Percentiles rank a stretch among this genome's conserved stretches.
These are phyloP conservation scores for Anhinga anhinga DNA, from an alignment of 2,113 vertebrate species.

Conservation along the genomic window DNA sequence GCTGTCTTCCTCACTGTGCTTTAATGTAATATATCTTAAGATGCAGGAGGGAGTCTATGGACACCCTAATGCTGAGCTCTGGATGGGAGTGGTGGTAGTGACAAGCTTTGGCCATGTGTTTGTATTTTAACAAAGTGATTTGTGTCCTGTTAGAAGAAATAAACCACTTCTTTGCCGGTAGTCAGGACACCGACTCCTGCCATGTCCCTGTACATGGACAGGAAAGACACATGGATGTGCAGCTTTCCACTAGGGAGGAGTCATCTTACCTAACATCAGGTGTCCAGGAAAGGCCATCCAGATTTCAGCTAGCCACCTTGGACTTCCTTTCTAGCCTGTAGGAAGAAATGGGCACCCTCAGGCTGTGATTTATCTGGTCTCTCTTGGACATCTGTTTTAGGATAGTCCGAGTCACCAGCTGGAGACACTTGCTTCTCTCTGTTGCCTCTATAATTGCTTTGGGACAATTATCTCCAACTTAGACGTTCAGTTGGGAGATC, in stretches of 20 bases:
- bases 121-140: not conserved
- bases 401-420: not conserved
- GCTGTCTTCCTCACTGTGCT: not conserved
- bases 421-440: not conserved
- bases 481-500: not conserved
- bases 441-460: not conserved
- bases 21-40: not conserved
- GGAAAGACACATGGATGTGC: not conserved
- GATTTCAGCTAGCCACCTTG: not conserved
- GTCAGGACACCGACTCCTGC: not conserved
- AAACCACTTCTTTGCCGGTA: fast-evolving
- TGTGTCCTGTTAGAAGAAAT: not conserved
- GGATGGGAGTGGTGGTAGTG: not conserved
- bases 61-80: not conserved
- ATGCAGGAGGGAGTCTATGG: not conserved
- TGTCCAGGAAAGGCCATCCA: not conserved
- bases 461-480: not conserved
- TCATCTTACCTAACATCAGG: not conserved
- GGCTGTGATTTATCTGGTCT: not conserved
- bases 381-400: not conserved
- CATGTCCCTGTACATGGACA: not conserved
- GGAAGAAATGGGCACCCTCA: not conserved
- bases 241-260: not conserved
- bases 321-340: not conserved
- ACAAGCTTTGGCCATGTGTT: not conserved